phyloP scores from a whole-genome alignment of 2,888 invertebrate genomes.

The Pachydiplax longipennis region DNA sequence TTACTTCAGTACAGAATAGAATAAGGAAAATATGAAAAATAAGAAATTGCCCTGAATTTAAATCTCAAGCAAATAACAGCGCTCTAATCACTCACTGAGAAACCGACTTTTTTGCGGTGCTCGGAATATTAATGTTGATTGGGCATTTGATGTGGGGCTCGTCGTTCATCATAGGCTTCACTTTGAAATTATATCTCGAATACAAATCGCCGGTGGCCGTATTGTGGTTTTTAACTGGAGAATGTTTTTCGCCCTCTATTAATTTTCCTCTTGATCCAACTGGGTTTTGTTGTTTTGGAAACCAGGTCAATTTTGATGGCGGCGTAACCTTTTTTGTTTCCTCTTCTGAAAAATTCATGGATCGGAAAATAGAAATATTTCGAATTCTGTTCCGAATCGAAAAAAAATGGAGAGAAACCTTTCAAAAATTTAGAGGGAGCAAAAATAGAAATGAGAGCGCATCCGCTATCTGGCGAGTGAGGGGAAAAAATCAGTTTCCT shows the following conservation, averaged over 20 bases:
- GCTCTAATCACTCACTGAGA: too few relatives aligned
- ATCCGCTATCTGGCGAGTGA: background rate
- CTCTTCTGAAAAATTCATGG: constrained; percentile 11
- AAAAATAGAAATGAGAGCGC: background rate
- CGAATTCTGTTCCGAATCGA: constrained; percentile 4
- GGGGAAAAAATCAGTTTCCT: background rate
- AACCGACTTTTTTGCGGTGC: too few relatives aligned
- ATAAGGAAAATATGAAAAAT: too few relatives aligned
- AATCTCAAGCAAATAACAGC: too few relatives aligned
- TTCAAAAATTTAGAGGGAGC: background rate
- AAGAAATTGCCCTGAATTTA: too few relatives aligned
- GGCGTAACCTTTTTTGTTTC: background rate
- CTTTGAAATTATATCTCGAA: constrained; percentile 23
- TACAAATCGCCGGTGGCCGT: constrained; percentile 1
- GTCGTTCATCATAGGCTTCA: background rate
- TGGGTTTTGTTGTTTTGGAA: background rate
- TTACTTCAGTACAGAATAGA: too few relatives aligned
- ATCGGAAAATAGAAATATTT: background rate
- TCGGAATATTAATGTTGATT: background rate
- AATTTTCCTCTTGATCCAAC: constrained; percentile 1
- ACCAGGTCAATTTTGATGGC: constrained; percentile 39
- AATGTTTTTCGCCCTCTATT: background rate
- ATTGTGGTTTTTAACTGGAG: background rate
- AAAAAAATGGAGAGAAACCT: background rate
- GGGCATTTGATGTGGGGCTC: background rate